phyloP scores from a whole-genome alignment of 2,888 invertebrate genomes.

The Ferdinandea cuprea region DNA sequence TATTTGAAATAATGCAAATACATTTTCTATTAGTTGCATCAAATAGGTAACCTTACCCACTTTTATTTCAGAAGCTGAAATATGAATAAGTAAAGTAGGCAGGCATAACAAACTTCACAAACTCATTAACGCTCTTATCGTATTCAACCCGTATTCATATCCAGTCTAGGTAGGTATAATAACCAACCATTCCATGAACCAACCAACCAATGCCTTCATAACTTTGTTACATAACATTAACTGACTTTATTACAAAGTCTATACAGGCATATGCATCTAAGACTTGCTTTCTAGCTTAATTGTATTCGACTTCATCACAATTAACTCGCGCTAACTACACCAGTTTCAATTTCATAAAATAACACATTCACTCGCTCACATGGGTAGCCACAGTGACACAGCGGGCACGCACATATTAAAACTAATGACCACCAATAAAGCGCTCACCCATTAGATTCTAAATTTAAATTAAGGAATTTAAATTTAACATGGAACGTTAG shows the following conservation, averaged over 20 bases:
- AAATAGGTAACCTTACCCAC: no score
- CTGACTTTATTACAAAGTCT: neutral
- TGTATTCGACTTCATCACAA: conserved; percentile 58
- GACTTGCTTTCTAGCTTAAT: conserved; percentile 17
- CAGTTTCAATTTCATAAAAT: conserved; percentile 63
- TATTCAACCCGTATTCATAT: no score
- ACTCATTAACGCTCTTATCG: no score
- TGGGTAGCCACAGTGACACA: conserved; percentile 39
- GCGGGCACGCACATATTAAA: conserved; percentile 61
- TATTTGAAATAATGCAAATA: no score
- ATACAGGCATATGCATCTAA: neutral
- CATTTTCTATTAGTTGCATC: no score
- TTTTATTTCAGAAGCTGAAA: no score
- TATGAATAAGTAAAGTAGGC: no score
- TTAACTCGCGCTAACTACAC: conserved; percentile 68
- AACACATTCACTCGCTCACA: conserved; percentile 11
- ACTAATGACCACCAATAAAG: conserved; percentile 63
- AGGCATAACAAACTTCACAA: no score
- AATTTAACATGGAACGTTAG: conserved; percentile 29
- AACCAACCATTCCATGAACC: neutral
- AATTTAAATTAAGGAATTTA: conserved; percentile 67
- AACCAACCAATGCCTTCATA: neutral
- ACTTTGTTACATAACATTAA: no score
- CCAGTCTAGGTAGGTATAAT: no score
- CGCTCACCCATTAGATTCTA: conserved; percentile 65